Conservation (phyloP, 2,113 vertebrate genomes). For the Rutilus rutilus region DNA sequence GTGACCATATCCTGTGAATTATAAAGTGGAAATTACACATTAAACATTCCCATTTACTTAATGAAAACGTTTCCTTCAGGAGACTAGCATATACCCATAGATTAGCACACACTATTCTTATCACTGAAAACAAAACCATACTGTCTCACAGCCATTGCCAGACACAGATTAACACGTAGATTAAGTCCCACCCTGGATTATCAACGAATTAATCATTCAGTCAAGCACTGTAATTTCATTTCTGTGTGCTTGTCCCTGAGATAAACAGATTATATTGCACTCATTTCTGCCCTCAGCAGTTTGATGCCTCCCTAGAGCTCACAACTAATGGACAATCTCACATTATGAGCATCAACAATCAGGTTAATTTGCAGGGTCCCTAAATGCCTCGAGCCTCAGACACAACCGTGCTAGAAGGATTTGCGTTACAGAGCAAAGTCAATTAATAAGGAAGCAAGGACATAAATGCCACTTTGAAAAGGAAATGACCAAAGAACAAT, state of each 20-base stretch:
- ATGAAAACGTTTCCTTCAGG: neutral
- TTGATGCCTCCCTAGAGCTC: neutral
- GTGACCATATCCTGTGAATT: slow-evolving; percentile 89
- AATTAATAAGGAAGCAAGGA: neutral
- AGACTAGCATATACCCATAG: neutral
- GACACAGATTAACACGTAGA: slow-evolving; percentile 3
- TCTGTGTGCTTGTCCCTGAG: neutral
- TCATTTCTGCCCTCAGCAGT: slow-evolving; percentile 9
- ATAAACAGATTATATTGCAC: slow-evolving; percentile 7
- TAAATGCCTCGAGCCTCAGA: neutral
- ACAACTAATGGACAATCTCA: slow-evolving; percentile 12
- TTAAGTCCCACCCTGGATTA: neutral
- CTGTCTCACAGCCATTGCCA: neutral
- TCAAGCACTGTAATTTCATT: slow-evolving; percentile 2
- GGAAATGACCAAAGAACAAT: neutral
- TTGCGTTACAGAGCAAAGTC: neutral
- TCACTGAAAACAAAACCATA: neutral
- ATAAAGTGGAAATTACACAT: neutral
- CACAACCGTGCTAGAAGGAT: neutral
- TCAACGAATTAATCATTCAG: neutral
- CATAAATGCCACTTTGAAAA: neutral
- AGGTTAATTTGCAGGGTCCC: neutral
- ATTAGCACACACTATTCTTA: neutral
- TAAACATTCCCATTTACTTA: neutral
- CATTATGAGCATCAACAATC: neutral